These are phyloP conservation scores for Bos indicus DNA, from an alignment of 2,113 vertebrate genomes.

Conservation along the genomic window DNA sequence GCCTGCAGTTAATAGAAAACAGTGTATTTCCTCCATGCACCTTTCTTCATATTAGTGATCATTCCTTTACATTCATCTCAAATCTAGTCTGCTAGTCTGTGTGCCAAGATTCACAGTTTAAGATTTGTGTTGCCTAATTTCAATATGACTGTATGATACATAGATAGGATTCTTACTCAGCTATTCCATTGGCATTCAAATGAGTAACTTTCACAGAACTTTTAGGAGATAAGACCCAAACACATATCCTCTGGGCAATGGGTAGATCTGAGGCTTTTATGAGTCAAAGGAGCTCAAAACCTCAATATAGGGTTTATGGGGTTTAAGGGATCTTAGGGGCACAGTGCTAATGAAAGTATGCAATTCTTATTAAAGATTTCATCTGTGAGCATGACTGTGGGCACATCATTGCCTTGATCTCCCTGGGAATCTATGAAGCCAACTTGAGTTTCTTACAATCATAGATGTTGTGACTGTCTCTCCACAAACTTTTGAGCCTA, in stretches of 20 bases:
- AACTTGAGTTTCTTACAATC: neutral
- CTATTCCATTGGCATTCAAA: neutral
- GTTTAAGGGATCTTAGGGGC: neutral
- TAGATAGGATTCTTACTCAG: neutral
- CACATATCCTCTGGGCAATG: neutral
- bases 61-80: neutral
- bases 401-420: neutral
- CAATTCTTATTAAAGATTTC: neutral
- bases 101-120: neutral
- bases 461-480: neutral
- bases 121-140: neutral
- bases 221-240: neutral
- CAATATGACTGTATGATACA: neutral
- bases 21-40: neutral
- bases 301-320: neutral
- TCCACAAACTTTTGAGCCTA: neutral
- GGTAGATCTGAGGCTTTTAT: neutral
- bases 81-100: neutral
- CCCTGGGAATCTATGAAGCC: neutral
- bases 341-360: neutral
- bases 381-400: neutral
- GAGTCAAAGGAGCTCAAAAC: neutral
- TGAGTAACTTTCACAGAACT: neutral
- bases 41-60: neutral
- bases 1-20: slow-evolving; percentile 1